These are phyloP conservation scores for Siphamia tubifer DNA, from an alignment of 2,113 vertebrate species.

Conservation along the genomic window DNA sequence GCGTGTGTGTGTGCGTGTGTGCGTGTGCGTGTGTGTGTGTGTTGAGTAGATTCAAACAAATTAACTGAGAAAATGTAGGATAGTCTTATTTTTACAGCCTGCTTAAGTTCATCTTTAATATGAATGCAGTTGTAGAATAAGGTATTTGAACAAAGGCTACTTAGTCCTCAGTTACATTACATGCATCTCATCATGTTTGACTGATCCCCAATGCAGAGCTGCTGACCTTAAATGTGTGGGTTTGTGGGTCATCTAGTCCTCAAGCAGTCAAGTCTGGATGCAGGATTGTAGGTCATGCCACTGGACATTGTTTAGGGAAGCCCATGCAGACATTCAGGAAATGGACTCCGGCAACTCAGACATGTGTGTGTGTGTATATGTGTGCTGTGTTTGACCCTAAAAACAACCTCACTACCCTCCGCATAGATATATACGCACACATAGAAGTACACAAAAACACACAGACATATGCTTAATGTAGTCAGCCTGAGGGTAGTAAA, in stretches of 20 bases:
- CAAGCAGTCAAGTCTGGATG: constrained; percentile 19
- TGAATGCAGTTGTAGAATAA: constrained; percentile 2
- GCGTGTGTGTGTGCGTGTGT: background rate
- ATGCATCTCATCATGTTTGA: constrained; percentile 11
- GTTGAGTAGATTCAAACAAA: background rate
- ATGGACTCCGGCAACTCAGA: constrained; percentile 33
- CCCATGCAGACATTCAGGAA: constrained; percentile 57
- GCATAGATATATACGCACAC: constrained; percentile 27
- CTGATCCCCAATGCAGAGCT: constrained; percentile 17
- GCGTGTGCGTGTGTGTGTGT: background rate
- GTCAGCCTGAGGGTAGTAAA: constrained; percentile 29
- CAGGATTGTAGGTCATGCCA: constrained; percentile 51
- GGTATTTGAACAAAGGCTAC: constrained; percentile 11
- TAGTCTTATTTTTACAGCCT: background rate
- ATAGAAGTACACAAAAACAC: too few species aligned
- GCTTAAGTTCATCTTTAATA: constrained; percentile 10
- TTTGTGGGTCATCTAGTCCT: background rate
- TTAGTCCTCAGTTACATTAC: constrained; percentile 23
- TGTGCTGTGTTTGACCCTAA: background rate
- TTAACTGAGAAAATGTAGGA: background rate
- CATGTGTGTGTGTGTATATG: background rate
- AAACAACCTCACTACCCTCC: constrained; percentile 18
- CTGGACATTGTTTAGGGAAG: constrained; percentile 46
- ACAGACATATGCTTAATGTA: background rate
- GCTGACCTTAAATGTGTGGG: background rate